Conservation (phyloP, 2,888 invertebrate genomes). For the Allophyes oxyacanthae region DNA sequence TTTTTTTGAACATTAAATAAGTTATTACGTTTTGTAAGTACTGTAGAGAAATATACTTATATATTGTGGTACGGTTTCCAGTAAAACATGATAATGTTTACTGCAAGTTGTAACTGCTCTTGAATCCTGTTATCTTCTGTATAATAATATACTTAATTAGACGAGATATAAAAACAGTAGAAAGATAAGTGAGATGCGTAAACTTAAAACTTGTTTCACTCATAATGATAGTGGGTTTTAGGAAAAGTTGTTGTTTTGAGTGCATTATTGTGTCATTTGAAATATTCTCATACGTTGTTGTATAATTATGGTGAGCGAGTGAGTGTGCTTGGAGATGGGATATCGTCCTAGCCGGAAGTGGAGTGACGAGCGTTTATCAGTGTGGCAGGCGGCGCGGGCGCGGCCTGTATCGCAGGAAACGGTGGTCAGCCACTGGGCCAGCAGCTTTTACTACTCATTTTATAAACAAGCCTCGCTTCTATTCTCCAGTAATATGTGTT, state of each 20-base stretch:
- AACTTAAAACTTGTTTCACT: slow-evolving; percentile 26
- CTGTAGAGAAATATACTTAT: slow-evolving; percentile 2
- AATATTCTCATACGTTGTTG: neutral
- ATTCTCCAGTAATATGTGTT: slow-evolving; percentile 52
- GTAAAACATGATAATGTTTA: slow-evolving; percentile 20
- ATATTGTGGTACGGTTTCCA: slow-evolving; percentile 13
- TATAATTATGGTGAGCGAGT: slow-evolving; percentile 1
- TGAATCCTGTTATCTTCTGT: slow-evolving; percentile 42
- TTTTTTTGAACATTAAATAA: slow-evolving; percentile 31
- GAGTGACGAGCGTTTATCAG: slow-evolving; percentile 72
- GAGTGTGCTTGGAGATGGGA: slow-evolving; percentile 50
- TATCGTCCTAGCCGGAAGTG: slow-evolving; percentile 62
- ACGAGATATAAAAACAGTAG: slow-evolving; percentile 42
- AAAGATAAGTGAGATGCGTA: slow-evolving; percentile 27
- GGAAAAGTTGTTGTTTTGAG: neutral
- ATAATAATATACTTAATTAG: slow-evolving; percentile 43
- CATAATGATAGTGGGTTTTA: slow-evolving; percentile 9
- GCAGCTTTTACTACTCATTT: slow-evolving; percentile 63
- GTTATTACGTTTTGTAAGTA: slow-evolving; percentile 31
- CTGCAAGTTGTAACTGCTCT: slow-evolving; percentile 23
- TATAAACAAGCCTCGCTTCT: slow-evolving; percentile 55
- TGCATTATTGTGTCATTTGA: neutral
- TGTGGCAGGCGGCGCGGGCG: slow-evolving; percentile 45
- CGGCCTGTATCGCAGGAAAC: slow-evolving; percentile 75
- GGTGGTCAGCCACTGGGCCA: slow-evolving; percentile 66